Percentiles rank a stretch among this genome's conserved stretches.
Evolutionary conservation across 2,797 vertebrate genomes (phyloP).

Genomic region (Streptopelia turtur): DNA sequence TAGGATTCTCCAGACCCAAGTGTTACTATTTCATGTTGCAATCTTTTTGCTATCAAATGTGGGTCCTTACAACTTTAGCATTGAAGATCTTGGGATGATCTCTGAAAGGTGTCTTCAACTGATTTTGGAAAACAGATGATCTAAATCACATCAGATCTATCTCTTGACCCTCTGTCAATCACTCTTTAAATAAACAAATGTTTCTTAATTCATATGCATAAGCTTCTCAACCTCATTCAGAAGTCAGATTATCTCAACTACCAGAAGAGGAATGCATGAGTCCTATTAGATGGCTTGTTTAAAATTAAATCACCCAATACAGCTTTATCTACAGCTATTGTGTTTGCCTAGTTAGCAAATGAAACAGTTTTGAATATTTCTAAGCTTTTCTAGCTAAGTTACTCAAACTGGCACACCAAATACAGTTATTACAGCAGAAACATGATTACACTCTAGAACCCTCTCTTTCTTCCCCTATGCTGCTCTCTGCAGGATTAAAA

Average conservation of each 20-base stretch:
- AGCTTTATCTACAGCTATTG: constrained; percentile 1
- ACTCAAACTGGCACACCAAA: not conserved
- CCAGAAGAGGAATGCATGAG: not conserved
- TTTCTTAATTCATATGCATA: constrained; percentile 9
- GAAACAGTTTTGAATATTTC: not conserved
- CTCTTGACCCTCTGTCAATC: not conserved
- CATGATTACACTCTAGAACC: not conserved
- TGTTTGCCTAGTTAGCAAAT: constrained; percentile 5
- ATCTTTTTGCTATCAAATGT: not conserved
- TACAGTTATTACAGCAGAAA: not conserved
- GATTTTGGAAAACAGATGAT: not conserved
- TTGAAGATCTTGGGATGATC: not conserved
- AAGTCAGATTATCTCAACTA: constrained; percentile 29
- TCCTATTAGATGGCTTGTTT: not conserved
- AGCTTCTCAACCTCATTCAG: not conserved
- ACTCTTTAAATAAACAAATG: not conserved
- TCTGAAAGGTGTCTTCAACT: not conserved
- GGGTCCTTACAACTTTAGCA: not conserved
- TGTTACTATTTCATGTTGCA: not conserved
- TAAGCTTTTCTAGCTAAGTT: not conserved
- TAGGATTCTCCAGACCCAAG: not conserved
- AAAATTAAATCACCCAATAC: not conserved
- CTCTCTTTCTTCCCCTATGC: not conserved
- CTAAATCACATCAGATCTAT: not conserved
- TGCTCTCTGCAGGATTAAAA: not conserved